These are phyloP conservation scores for Arctia plantaginis DNA, from an alignment of 2,888 invertebrate genomes.

Conservation along the genomic window DNA sequence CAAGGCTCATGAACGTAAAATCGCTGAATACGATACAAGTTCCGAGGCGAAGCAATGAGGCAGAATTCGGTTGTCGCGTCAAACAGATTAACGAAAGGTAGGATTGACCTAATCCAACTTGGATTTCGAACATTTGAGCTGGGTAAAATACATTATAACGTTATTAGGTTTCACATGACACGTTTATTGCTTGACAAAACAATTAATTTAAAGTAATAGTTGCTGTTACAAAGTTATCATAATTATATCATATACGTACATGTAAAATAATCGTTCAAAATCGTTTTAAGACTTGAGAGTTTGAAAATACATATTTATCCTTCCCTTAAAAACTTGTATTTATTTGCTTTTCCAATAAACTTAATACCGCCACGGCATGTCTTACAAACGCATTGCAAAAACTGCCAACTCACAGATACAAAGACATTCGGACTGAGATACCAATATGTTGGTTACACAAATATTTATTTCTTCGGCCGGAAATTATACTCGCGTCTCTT, in stretches of 20 bases:
- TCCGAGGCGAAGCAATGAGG: slow-evolving; percentile 36
- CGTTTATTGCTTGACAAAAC: neutral
- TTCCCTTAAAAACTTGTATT: neutral
- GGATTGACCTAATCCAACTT: slow-evolving; percentile 20
- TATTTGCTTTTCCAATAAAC: neutral
- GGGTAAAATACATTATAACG: slow-evolving; percentile 31
- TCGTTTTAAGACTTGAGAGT: neutral
- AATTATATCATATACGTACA: too few species aligned
- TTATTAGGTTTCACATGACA: slow-evolving; percentile 29
- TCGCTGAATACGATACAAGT: slow-evolving; percentile 65
- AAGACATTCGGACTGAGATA: slow-evolving; percentile 5
- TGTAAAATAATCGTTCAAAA: too few species aligned
- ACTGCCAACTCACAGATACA: neutral
- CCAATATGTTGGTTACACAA: neutral
- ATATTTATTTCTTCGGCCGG: slow-evolving; percentile 7
- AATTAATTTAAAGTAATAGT: too few species aligned
- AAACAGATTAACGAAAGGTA: slow-evolving; percentile 40
- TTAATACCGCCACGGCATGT: neutral
- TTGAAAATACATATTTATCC: too few species aligned
- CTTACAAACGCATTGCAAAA: neutral
- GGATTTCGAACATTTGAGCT: slow-evolving; percentile 28
- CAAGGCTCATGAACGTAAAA: slow-evolving; percentile 67
- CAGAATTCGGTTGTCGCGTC: slow-evolving; percentile 36
- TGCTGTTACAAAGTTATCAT: too few species aligned
- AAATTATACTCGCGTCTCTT: slow-evolving; percentile 1